These are phyloP conservation scores for Nesidiocoris tenuis DNA, from an alignment of 2,888 invertebrate species.

Conservation along the genomic window DNA sequence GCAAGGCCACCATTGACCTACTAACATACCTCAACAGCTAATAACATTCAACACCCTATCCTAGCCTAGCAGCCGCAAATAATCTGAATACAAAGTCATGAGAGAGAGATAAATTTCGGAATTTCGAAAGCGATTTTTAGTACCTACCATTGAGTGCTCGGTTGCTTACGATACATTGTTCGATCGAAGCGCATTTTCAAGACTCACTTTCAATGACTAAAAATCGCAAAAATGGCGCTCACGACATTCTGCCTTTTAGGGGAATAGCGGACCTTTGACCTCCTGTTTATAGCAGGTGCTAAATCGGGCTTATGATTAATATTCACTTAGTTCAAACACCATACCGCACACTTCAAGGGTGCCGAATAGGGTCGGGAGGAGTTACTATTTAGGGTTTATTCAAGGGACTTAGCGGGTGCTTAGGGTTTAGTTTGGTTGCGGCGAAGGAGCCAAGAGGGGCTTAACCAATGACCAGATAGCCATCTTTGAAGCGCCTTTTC, in stretches of 20 bases:
- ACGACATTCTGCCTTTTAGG: no score
- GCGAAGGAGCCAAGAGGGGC: constrained; percentile 1
- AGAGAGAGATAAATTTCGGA: no score
- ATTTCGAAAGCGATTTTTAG: no score
- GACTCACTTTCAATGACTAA: no score
- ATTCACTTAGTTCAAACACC: constrained; percentile 28
- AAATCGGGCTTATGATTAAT: constrained; percentile 12
- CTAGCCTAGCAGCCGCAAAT: no score
- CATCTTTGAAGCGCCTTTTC: constrained; percentile 21
- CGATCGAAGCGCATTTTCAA: no score
- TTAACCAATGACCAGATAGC: constrained; percentile 21
- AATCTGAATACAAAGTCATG: no score
- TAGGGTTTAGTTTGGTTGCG: constrained; percentile 19
- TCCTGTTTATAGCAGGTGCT: background rate
- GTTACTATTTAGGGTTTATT: constrained; percentile 27
- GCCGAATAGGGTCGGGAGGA: background rate
- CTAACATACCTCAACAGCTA: background rate
- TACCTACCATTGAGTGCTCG: no score
- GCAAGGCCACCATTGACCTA: background rate
- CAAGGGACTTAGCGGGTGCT: constrained; percentile 23
- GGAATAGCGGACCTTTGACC: no score
- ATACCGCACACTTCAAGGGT: background rate
- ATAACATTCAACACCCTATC: no score
- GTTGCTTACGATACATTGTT: no score
- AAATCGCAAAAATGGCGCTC: no score